Percentiles rank a stretch among this genome's conserved stretches.
Conservation (phyloP, 2,888 invertebrate genomes). For the Periphyllus acericola region DNA sequence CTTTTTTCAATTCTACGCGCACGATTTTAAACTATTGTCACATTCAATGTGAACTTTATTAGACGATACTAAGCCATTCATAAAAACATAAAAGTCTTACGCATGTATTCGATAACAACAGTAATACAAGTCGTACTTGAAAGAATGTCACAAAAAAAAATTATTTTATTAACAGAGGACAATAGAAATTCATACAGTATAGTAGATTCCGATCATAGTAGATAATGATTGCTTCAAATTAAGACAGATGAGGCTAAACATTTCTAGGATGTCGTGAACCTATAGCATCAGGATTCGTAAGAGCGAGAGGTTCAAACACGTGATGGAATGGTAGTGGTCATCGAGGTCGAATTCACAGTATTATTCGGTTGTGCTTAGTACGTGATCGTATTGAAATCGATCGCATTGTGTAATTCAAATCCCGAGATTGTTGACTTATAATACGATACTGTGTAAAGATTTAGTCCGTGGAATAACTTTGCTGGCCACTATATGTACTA, state of each 20-base stretch:
- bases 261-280: constrained; percentile 33
- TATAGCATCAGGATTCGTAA: constrained; percentile 32
- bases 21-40: background rate
- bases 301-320: constrained; percentile 27
- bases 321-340: constrained; percentile 55
- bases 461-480: background rate
- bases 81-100: background rate
- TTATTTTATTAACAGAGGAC: background rate
- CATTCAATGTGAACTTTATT: background rate
- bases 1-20: background rate
- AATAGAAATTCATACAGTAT: constrained; percentile 23
- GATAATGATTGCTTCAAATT: constrained; percentile 30
- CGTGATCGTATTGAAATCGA: constrained; percentile 57
- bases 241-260: constrained; percentile 12
- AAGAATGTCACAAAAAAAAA: background rate
- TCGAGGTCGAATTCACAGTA: constrained; percentile 46
- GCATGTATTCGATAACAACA: background rate
- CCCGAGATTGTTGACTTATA: background rate
- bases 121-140: background rate
- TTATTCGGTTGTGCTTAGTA: constrained; percentile 37
- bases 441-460: constrained; percentile 30
- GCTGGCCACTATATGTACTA: background rate
- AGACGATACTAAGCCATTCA: background rate
- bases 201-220: background rate
- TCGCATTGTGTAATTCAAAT: constrained; percentile 34